Conservation (phyloP, 37 sponge, comb jelly and placozoan species). For the Beroe forskalii region DNA sequence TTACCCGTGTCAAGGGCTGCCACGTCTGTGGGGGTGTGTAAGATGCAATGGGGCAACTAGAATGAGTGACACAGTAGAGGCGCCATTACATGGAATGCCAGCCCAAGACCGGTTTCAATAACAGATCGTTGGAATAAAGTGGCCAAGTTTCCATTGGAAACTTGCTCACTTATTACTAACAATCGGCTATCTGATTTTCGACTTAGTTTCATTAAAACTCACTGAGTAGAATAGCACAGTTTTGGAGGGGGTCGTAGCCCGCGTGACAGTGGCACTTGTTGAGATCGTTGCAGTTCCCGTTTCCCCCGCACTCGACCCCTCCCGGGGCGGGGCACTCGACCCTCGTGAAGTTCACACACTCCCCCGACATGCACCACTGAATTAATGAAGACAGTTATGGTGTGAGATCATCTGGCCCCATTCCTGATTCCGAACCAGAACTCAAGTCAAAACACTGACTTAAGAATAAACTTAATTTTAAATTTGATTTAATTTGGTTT, state of each 20-base stretch:
- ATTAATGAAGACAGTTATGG: neutral
- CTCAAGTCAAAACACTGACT: too few species aligned
- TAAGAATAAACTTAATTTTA: too few species aligned
- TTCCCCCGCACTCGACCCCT: conserved; percentile 31
- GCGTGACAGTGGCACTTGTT: conserved; percentile 62
- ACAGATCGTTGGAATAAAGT: too few species aligned
- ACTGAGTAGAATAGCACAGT: conserved; percentile 20
- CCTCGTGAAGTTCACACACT: conserved; percentile 37
- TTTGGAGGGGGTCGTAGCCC: conserved; percentile 28
- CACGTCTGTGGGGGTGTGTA: neutral
- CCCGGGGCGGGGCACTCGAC: conserved; percentile 25
- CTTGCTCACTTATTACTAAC: too few species aligned
- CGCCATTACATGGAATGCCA: too few species aligned
- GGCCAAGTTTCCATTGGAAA: too few species aligned
- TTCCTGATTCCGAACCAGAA: too few species aligned
- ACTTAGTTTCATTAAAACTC: too few species aligned
- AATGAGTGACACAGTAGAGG: too few species aligned
- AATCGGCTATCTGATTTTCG: too few species aligned
- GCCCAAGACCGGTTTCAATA: too few species aligned
- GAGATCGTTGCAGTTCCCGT: conserved; percentile 54
- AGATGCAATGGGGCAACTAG: neutral
- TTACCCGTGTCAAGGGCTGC: neutral
- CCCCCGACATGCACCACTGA: conserved; percentile 48
- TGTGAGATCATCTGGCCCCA: neutral
- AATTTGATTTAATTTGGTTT: too few species aligned